Conservation (phyloP, 2,797 vertebrate genomes). For the Neosilurus hyrtlii region DNA sequence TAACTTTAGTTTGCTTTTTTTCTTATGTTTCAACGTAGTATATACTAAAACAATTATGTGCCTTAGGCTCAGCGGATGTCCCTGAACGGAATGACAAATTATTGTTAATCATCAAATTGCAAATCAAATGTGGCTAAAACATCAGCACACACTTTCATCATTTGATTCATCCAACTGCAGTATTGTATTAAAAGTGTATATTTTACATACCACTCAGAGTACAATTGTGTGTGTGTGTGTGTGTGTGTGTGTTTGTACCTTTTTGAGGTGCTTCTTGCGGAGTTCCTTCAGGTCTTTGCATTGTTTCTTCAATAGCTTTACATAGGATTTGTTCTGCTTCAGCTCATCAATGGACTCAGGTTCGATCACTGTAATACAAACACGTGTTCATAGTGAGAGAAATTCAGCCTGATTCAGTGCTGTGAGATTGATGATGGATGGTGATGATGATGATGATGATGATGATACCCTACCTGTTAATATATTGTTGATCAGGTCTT, state of each 20-base stretch:
- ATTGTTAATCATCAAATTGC: not conserved
- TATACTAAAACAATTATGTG: too few relatives aligned
- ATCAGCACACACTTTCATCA: not conserved
- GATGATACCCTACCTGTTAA: constrained; percentile 48
- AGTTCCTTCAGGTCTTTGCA: constrained; percentile 82
- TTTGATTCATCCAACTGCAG: not conserved
- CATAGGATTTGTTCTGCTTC: constrained; percentile 75
- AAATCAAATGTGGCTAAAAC: not conserved
- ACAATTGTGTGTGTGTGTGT: not conserved
- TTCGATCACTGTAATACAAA: constrained; percentile 56
- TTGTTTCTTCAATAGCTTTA: constrained; percentile 81
- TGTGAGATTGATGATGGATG: not conserved
- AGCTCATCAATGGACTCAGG: constrained; percentile 74
- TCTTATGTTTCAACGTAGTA: too few relatives aligned
- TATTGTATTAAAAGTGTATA: not conserved
- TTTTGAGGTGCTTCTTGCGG: constrained; percentile 81
- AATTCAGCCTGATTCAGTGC: not conserved
- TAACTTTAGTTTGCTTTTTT: too few relatives aligned
- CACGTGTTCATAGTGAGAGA: not conserved
- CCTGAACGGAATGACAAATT: too few relatives aligned
- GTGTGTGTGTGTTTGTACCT: constrained; percentile 61
- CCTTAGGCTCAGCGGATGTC: too few relatives aligned
- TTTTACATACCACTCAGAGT: not conserved
- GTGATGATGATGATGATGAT: constrained; percentile 22
- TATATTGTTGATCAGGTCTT: constrained; percentile 51